Base-by-base conservation (phyloP, 2,888 invertebrate species). In the Terebella lapidaria region DNA sequence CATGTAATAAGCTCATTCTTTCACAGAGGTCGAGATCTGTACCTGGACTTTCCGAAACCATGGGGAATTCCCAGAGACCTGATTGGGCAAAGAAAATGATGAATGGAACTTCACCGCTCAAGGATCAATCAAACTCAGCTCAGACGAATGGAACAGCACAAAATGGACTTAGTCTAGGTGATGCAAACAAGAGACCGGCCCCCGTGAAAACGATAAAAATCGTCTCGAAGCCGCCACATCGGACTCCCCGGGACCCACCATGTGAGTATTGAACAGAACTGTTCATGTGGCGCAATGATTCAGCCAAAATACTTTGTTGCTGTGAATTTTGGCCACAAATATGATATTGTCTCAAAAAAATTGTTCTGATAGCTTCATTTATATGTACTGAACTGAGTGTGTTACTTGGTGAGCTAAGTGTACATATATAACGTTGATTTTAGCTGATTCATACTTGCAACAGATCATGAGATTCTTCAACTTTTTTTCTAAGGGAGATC, bases 191-290 rank as follows among this genome's bases (percentile, higher is more conserved):
- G 52, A 20, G 49, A 27, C 26, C 52, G 10, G 35, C 35, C 24
- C 25, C 57, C n/a, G 52, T 26, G 5, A 25, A n/a, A n/a, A 26
- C 5, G 4, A 51, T 15, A 22, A 27, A 28, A 47, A n/a, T 24
- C 15, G 52, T 20, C 29, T 24, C 25, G 3, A 24, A 46, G 22
- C 22, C 45, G 24, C 22, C 57, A 0, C 49, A 52, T 5, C 53
- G 58, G 35, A 58, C 35, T 24, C 35, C 58, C 25, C 29, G 58
- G 22, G 58, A 58, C 29, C 58, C 58, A 35, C 58, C 58, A 24
- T 42, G 58, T 58, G 10, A 53, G 53, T 53, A 27, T 49, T 35
- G n/a, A n/a, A n/a, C n/a, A n/a, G n/a, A n/a, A n/a, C n/a, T n/a
- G n/a, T n/a, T n/a, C n/a, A n/a, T n/a, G n/a, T n/a, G n/a, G n/a